These are phyloP conservation scores for Synchiropus splendidus DNA, from an alignment of 2,113 vertebrate genomes.

Conservation along the genomic window DNA sequence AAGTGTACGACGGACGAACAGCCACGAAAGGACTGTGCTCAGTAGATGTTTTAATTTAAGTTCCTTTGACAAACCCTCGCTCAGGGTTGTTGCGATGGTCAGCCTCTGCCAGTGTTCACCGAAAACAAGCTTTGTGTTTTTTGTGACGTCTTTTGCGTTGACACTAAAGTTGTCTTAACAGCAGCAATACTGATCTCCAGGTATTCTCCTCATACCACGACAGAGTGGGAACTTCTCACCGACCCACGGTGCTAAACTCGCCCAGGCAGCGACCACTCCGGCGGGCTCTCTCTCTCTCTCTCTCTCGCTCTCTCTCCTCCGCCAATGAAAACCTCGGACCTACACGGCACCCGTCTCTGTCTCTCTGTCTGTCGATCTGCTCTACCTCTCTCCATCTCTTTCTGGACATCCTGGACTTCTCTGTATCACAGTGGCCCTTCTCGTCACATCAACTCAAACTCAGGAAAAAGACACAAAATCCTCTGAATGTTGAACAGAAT, in stretches of 20 bases:
- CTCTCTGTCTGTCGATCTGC: constrained; percentile 50
- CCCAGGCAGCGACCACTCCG: constrained; percentile 57
- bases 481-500: constrained; percentile 98
- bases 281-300: no score
- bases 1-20: constrained; percentile 99
- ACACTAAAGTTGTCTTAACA: constrained; percentile 81
- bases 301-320: no score
- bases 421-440: constrained; percentile 77
- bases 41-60: constrained; percentile 61
- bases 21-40: constrained; percentile 88
- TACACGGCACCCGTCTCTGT: constrained; percentile 50
- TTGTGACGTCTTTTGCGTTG: constrained; percentile 62
- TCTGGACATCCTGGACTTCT: constrained; percentile 34
- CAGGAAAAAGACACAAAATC: constrained; percentile 76
- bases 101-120: constrained; percentile 80
- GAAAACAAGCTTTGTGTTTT: constrained; percentile 61
- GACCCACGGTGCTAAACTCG: constrained; percentile 66
- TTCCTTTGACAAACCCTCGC: constrained; percentile 61
- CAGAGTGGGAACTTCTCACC: constrained; percentile 62
- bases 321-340: constrained; percentile 81
- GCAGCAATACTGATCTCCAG: constrained; percentile 75
- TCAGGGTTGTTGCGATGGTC: constrained; percentile 70
- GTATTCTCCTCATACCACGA: constrained; percentile 57
- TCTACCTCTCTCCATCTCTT: constrained; percentile 63
- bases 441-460: constrained; percentile 95